Evolutionary conservation across 2,113 vertebrate species (phyloP).

Genomic region (Hippocampus zosterae): DNA sequence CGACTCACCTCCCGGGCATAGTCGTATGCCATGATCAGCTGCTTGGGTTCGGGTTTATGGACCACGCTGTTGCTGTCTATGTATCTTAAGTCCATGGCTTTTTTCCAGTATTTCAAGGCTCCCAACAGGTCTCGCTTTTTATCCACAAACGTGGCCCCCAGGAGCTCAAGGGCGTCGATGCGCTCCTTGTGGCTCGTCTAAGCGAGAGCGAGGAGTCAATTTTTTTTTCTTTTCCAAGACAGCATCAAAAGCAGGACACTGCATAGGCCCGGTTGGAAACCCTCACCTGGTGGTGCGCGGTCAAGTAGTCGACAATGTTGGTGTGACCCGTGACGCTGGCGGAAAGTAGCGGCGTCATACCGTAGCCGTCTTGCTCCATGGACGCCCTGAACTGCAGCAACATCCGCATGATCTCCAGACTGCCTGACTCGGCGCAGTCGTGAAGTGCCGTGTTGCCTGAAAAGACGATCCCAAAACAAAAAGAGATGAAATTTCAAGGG

Average conservation of each 20-base stretch:
- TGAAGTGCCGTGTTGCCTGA: constrained; percentile 94
- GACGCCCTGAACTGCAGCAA: constrained; percentile 91
- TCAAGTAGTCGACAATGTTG: constrained; percentile 95
- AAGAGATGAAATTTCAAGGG: neutral
- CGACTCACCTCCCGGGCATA: constrained; percentile 87
- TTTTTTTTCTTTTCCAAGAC: neutral
- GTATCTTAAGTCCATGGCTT: constrained; percentile 95
- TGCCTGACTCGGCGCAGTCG: constrained; percentile 98
- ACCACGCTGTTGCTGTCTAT: constrained; percentile 82
- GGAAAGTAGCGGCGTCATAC: constrained; percentile 95
- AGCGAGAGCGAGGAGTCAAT: neutral
- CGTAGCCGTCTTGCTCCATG: constrained; percentile 97
- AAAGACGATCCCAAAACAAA: neutral
- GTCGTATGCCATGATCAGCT: constrained; percentile 93
- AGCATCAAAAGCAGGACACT: neutral
- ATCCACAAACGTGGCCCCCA: constrained; percentile 96
- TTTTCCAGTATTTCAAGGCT: constrained; percentile 96
- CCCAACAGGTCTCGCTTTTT: constrained; percentile 96
- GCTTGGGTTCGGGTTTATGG: constrained; percentile 84
- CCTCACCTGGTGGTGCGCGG: constrained; percentile 76
- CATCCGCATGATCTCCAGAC: constrained; percentile 97
- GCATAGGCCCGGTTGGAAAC: no score
- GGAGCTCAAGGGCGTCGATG: constrained; percentile 89
- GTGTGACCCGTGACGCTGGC: constrained; percentile 97
- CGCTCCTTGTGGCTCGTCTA: constrained; percentile 84